Percentiles rank a stretch among this genome's conserved stretches.
Conservation (phyloP, 2,113 vertebrate genomes). For the Artemisiospiza belli region DNA sequence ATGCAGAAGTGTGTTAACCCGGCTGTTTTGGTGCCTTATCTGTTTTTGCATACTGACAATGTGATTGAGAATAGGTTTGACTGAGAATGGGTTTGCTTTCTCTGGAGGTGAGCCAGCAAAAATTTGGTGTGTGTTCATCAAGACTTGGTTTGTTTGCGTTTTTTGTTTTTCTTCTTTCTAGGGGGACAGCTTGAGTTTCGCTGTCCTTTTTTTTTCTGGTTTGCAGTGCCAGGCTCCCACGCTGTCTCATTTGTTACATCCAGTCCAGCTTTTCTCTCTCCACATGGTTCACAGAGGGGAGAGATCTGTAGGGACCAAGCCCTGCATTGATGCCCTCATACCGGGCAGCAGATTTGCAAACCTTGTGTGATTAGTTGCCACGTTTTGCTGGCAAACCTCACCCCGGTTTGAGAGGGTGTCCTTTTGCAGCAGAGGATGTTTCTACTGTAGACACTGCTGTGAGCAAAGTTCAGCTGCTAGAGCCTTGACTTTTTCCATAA, state of each 20-base stretch:
- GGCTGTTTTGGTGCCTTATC: rapidly evolving
- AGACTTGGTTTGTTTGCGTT: not conserved
- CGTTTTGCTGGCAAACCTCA: not conserved
- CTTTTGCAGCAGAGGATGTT: not conserved
- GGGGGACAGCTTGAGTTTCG: not conserved
- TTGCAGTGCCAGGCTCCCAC: not conserved
- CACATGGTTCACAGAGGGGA: rapidly evolving
- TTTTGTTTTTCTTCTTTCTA: not conserved
- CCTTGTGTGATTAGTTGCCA: not conserved
- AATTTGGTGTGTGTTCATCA: not conserved
- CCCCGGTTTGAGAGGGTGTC: not conserved
- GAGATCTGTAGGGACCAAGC: rapidly evolving
- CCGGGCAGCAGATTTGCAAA: not conserved
- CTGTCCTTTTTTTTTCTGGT: not conserved
- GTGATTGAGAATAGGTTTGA: not conserved
- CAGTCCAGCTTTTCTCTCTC: not conserved
- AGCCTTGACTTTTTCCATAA: not conserved
- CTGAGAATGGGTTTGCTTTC: not conserved
- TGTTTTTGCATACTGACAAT: not conserved
- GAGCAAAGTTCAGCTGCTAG: not conserved
- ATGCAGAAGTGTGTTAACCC: not conserved
- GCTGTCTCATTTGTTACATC: not conserved
- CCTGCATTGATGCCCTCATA: rapidly evolving
- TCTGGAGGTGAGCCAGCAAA: not conserved
- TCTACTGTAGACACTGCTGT: not conserved